Percentiles rank a stretch among this genome's conserved stretches.
Conservation (phyloP, 2,113 vertebrate species). For the Hucho hucho region DNA sequence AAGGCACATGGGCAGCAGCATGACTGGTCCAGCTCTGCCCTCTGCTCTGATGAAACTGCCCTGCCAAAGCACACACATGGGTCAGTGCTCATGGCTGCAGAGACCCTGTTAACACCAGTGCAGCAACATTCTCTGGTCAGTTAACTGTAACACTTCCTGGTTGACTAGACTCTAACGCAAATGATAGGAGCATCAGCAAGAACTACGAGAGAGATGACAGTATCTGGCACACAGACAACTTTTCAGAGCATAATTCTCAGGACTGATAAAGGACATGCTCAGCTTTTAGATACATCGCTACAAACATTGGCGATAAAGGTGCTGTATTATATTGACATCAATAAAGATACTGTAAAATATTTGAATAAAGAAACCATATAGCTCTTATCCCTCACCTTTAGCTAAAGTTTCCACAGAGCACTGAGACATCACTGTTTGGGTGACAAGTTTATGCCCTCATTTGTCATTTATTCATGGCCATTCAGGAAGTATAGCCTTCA, state of each 20-base stretch:
- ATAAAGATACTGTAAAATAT: neutral
- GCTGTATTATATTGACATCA: no score
- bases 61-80: neutral
- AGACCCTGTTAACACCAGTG: neutral
- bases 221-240: no score
- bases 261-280: no score
- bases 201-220: no score
- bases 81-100: neutral
- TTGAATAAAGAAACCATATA: no score
- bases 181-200: no score
- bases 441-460: slow-evolving; percentile 7
- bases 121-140: neutral
- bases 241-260: no score
- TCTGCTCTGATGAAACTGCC: neutral
- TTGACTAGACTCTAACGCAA: neutral
- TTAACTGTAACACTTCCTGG: neutral
- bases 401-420: neutral
- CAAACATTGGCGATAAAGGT: no score
- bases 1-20: neutral
- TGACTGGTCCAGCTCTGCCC: neutral
- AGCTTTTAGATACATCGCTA: no score
- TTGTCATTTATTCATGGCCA: slow-evolving; percentile 24
- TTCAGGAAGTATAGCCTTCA: neutral
- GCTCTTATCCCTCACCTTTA: neutral
- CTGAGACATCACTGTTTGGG: neutral